Evolutionary conservation across 2,888 invertebrate genomes (phyloP).

Genomic region (Eristalis intricaria): DNA sequence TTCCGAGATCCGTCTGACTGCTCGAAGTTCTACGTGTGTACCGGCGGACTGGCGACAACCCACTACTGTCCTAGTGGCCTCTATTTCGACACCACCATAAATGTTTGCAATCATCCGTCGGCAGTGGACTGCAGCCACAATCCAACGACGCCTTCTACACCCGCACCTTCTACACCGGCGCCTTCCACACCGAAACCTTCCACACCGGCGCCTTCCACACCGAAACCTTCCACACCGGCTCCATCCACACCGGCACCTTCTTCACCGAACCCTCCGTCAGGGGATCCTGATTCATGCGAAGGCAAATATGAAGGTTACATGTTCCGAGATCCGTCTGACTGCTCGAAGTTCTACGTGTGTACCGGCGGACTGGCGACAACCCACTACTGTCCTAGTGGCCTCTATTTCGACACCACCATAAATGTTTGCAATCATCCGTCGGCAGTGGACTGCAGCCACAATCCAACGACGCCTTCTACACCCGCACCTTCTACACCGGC

Average conservation of each 20-base stretch:
- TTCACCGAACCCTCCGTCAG: background rate
- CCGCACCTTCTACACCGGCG: background rate
- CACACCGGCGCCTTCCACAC: background rate
- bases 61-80: background rate
- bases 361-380: background rate
- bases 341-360: slow-evolving; percentile 11
- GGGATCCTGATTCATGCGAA: background rate
- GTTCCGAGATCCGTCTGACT: slow-evolving; percentile 20
- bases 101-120: background rate
- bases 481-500: background rate
- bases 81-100: background rate
- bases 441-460: background rate
- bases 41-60: background rate
- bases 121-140: background rate
- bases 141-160: background rate
- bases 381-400: background rate
- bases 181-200: background rate
- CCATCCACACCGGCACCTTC: background rate
- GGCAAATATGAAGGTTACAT: background rate
- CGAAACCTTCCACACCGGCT: background rate
- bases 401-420: background rate
- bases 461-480: background rate
- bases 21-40: background rate
- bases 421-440: slow-evolving; percentile 6
- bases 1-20: slow-evolving; percentile 12